phyloP scores from a whole-genome alignment of 1,140 invertebrate species.

The Cyrtorhinus lividipennis region DNA sequence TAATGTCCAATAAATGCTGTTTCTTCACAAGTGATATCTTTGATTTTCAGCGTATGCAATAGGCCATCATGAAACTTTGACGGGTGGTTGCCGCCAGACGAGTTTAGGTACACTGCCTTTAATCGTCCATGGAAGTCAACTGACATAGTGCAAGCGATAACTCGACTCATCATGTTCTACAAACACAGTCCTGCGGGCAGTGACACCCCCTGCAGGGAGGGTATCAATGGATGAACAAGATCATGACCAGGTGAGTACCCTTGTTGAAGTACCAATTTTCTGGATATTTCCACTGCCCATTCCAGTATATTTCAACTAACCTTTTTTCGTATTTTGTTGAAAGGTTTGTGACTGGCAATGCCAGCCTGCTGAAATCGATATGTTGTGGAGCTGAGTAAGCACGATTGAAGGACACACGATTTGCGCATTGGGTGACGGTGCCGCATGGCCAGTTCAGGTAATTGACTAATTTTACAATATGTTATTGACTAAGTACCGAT shows the following conservation, averaged over 20 bases:
- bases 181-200: conserved; percentile 98
- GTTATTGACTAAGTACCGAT: too few species aligned
- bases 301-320: too few species aligned
- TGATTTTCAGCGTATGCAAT: conserved; percentile 72
- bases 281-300: too few species aligned
- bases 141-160: conserved; percentile 93
- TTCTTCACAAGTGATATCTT: too few species aligned
- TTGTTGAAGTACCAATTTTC: too few species aligned
- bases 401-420: conserved; percentile 99
- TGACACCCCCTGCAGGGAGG: conserved; percentile 95
- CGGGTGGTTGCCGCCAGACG: conserved; percentile 85
- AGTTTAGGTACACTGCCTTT: conserved; percentile 96
- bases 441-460: conserved; percentile 98
- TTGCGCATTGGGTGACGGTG: conserved; percentile 96
- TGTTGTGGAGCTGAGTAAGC: conserved; percentile 98
- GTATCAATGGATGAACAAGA: conserved; percentile 97
- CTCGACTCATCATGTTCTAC: conserved; percentile 92
- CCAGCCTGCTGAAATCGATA: conserved; percentile 92
- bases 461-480: too few species aligned
- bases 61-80: conserved; percentile 97
- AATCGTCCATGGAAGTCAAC: conserved; percentile 99
- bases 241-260: conserved; percentile 35
- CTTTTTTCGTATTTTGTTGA: too few species aligned
- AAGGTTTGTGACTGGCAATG: conserved; percentile 82
- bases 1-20: too few species aligned